A percentile compares a stretch with the other conserved stretches of the same genome.
phyloP scores from a whole-genome alignment of 2,797 vertebrate species.

The Neosalanx taihuensis region DNA sequence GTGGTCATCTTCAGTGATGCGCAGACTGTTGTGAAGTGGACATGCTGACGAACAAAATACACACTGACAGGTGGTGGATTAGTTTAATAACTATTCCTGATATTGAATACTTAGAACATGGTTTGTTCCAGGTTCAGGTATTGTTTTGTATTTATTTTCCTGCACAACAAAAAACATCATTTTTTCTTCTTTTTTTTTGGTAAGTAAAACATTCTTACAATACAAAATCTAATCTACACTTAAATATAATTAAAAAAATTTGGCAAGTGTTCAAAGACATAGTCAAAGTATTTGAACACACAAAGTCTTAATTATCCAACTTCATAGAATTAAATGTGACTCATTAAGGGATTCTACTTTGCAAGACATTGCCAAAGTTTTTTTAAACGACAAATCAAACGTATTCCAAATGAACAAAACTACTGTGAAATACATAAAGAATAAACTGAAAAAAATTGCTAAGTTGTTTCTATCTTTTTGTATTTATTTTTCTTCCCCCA shows the following conservation, averaged over 20 bases:
- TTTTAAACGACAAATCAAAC: no score
- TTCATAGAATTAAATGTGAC: background rate
- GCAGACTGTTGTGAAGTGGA: background rate
- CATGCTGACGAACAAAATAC: background rate
- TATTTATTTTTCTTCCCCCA: background rate
- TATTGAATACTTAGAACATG: slow-evolving; percentile 37
- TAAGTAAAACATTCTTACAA: slow-evolving; percentile 51
- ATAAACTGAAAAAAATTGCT: no score
- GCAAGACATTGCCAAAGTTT: background rate
- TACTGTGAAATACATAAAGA: no score
- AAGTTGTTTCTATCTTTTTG: no score
- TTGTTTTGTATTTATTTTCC: slow-evolving; percentile 34
- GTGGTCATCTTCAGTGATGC: slow-evolving; percentile 42
- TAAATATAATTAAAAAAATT: slow-evolving; percentile 52
- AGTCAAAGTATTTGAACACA: no score
- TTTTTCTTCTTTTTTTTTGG: slow-evolving; percentile 22
- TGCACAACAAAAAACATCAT: slow-evolving; percentile 27
- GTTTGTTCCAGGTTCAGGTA: slow-evolving; percentile 2
- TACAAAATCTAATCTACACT: slow-evolving; percentile 56
- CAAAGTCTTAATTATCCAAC: background rate
- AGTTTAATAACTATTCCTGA: slow-evolving; percentile 60
- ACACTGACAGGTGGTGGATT: slow-evolving; percentile 22
- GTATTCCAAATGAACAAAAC: background rate
- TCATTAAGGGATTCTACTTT: background rate
- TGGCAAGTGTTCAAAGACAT: slow-evolving; percentile 14